A percentile compares a stretch with the other conserved stretches of the same genome.
phyloP scores from a whole-genome alignment of 2,113 vertebrate genomes.

The Glaucidium brasilianum region DNA sequence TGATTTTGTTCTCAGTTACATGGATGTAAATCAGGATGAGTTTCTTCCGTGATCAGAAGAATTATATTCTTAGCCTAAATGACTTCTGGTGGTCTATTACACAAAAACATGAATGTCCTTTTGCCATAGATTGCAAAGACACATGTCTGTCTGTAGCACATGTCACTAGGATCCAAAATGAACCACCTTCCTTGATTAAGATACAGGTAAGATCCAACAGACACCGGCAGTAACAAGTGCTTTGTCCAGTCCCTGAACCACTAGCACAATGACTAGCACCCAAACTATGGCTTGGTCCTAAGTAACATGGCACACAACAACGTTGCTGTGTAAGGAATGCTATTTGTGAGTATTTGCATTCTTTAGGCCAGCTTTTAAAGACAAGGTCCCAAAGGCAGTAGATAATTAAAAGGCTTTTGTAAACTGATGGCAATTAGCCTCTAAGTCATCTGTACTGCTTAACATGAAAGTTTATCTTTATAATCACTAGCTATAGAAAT shows the following conservation, averaged over 20 bases:
- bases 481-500: neutral
- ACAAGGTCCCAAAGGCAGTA: neutral
- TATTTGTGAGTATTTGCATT: neutral
- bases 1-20: neutral
- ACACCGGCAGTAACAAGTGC: neutral
- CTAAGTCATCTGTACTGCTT: neutral
- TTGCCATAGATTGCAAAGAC: neutral
- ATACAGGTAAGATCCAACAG: neutral
- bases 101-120: neutral
- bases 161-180: neutral
- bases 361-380: neutral
- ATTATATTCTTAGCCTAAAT: neutral
- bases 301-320: fast-evolving
- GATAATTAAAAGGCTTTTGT: neutral
- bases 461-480: neutral
- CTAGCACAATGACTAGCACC: neutral
- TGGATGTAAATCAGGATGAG: neutral
- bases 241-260: neutral
- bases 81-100: neutral
- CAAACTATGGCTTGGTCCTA: neutral
- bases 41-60: neutral
- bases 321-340: neutral
- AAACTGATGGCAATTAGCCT: neutral
- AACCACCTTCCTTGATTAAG: neutral
- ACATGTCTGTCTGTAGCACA: neutral